Evolutionary conservation across 1,140 invertebrate genomes (phyloP).

Genomic region (Tetragonula clypearis): DNA sequence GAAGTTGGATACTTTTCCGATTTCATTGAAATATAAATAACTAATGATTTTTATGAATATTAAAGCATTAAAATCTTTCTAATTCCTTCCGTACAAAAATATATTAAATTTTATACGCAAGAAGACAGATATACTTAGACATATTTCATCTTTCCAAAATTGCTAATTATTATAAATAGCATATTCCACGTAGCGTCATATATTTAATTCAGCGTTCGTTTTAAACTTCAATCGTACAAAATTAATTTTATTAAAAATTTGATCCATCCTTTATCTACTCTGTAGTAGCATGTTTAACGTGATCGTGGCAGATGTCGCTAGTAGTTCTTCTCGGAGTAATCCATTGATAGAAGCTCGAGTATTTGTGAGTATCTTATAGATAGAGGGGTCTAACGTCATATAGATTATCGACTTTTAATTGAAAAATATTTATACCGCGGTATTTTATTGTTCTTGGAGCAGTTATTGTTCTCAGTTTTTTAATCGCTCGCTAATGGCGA

Average conservation of each 20-base stretch:
- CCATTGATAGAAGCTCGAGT: neutral
- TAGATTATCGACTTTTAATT: neutral
- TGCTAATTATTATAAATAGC: too few relatives aligned
- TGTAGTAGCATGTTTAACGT: neutral
- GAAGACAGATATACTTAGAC: too few relatives aligned
- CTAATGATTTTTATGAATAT: too few relatives aligned
- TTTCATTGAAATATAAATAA: too few relatives aligned
- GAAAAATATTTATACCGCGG: neutral
- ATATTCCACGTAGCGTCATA: too few relatives aligned
- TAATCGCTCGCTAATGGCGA: neutral
- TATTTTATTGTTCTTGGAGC: neutral
- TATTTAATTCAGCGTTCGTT: too few relatives aligned
- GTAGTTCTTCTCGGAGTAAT: neutral
- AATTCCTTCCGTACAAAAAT: too few relatives aligned
- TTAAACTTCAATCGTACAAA: neutral
- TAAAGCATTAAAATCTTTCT: too few relatives aligned
- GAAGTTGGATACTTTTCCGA: too few relatives aligned
- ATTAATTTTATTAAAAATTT: neutral
- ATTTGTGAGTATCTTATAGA: too few relatives aligned
- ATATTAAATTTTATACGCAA: too few relatives aligned
- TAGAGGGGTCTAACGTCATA: neutral
- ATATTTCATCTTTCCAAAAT: too few relatives aligned
- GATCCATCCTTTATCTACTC: neutral
- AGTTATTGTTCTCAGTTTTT: neutral
- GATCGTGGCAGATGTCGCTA: conserved; percentile 17